Conservation (phyloP, 2,888 invertebrate species). For the Conchocele bisecta region DNA sequence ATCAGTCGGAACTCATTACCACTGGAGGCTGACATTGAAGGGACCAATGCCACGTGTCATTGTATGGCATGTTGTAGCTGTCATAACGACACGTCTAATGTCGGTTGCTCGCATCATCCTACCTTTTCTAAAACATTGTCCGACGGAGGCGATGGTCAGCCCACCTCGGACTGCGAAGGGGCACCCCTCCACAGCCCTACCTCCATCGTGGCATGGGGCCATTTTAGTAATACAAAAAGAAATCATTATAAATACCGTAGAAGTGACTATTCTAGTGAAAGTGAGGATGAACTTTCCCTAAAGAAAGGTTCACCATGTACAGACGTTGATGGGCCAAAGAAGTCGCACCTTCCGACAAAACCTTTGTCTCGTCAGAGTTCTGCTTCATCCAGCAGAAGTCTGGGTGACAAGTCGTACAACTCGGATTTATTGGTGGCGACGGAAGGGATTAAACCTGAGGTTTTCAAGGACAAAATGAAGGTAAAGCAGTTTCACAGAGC, state of each 20-base stretch:
- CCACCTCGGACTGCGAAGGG: slow-evolving; percentile 2
- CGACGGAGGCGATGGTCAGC: slow-evolving; percentile 29
- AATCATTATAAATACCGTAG: slow-evolving; percentile 74
- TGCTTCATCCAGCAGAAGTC: slow-evolving; percentile 36
- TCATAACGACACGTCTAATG: slow-evolving; percentile 27
- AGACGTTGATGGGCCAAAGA: slow-evolving; percentile 48
- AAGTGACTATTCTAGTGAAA: slow-evolving; percentile 77
- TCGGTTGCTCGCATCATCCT: slow-evolving; percentile 34
- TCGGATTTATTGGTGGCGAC: slow-evolving; percentile 26
- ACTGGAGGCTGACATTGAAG: neutral
- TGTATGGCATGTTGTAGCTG: slow-evolving; percentile 58
- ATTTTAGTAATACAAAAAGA: slow-evolving; percentile 67
- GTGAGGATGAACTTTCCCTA: slow-evolving; percentile 68
- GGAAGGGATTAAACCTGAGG: slow-evolving; percentile 70
- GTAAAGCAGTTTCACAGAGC: too few relatives aligned
- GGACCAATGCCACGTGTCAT: slow-evolving; percentile 44
- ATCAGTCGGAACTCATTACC: too few relatives aligned
- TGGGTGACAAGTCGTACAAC: slow-evolving; percentile 26
- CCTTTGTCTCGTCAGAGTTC: slow-evolving; percentile 47
- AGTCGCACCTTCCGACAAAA: slow-evolving; percentile 61
- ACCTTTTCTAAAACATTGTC: slow-evolving; percentile 50
- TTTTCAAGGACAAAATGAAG: slow-evolving; percentile 74
- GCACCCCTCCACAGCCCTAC: slow-evolving; percentile 53
- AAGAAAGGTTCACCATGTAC: slow-evolving; percentile 21
- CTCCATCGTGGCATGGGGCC: slow-evolving; percentile 72